Base-by-base conservation (phyloP, 2,113 vertebrate species). In the Oplegnathus fasciatus region DNA sequence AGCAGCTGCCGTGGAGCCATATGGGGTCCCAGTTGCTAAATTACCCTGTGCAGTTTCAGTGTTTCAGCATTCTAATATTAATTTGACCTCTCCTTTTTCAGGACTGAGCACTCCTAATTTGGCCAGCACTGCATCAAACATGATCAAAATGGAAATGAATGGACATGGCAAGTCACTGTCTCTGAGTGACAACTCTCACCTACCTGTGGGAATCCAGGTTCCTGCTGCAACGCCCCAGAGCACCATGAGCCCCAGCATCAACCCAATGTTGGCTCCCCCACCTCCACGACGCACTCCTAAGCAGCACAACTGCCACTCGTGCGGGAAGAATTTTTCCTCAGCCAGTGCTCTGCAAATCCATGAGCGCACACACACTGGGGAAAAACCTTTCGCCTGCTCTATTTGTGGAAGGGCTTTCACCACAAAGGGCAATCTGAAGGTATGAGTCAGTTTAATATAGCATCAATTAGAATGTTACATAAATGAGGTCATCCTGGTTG, bases 371-470 rank as follows among this genome's bases (percentile, higher is more conserved):
- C 98, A 99, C 95, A 99, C 98, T 0, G 98, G 98, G 92, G 98
- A 99, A 95, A 99, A 99, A 94, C 98, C 98, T 0, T 99, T 99
- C 28, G 98, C 97, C 93, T 99, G 98, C 94, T 97, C 97, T 89
- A 98, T 99, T 95, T 99, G 98, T 91, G 98, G 98, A 93, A 96
- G 98, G 94, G 98, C 98, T 85, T 99, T 99, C 94, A 99, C 98
- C 95, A 99, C 98, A 89, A 99, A 99, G 96, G 98, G 98, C 94
- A 99, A 99, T 94, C 96, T 99, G 80, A 99, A 99, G 98, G 98
- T 99, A 97, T 5, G 75, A 69, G 14, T 6, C 30, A 65, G 69
- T 50, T 52, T 52, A 76, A 57, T 40, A 48, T 26, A 24, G 34
- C 24, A 78, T 54, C 46, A 69, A 9, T 44, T 22, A 44, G 2